Evolutionary conservation across 1,140 invertebrate genomes (phyloP).

Genomic region (Leptonema lineaticorne): DNA sequence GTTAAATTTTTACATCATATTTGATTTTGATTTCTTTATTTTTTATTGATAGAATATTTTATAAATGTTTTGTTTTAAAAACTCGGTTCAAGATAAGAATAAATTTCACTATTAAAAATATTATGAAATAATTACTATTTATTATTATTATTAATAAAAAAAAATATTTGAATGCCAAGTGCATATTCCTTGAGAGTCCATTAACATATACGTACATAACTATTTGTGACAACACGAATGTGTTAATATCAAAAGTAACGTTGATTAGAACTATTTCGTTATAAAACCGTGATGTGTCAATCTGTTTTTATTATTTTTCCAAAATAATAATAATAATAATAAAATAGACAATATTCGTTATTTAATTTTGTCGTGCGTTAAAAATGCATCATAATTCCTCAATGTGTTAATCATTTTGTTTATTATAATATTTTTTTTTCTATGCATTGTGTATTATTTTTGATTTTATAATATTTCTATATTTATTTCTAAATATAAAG

Average conservation of each 20-base stretch:
- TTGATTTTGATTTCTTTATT: no score
- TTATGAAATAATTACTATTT: no score
- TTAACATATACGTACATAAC: background rate
- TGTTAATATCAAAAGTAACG: background rate
- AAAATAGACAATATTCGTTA: background rate
- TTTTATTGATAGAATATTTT: no score
- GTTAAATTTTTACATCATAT: no score
- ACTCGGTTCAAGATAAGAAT: no score
- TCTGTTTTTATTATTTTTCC: background rate
- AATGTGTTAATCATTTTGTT: background rate
- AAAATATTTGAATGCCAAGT: no score
- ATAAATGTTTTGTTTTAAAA: no score
- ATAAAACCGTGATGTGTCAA: background rate
- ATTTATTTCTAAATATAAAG: background rate
- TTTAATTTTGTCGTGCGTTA: background rate
- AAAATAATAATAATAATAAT: background rate
- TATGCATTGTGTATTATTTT: background rate
- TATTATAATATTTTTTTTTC: background rate
- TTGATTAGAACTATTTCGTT: background rate
- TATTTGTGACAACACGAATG: background rate
- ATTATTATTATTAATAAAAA: no score
- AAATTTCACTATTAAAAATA: no score
- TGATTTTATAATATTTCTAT: background rate
- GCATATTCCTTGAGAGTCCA: background rate
- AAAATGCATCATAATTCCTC: background rate